Base-by-base conservation (phyloP, 2,888 invertebrate species). In the Ecliptopera silaceata region DNA sequence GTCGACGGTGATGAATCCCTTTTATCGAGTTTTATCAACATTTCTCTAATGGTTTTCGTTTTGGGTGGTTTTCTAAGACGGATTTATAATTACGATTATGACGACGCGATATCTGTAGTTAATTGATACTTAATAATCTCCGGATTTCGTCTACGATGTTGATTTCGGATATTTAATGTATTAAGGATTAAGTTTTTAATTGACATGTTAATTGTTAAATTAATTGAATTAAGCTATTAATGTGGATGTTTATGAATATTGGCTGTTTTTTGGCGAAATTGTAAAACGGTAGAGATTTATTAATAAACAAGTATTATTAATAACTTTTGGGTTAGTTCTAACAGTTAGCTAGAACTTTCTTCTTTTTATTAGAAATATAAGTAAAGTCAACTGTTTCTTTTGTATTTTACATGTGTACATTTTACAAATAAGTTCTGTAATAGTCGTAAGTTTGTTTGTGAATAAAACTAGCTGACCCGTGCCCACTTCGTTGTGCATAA, bases 41-140 rank as follows among this genome's bases (percentile, higher is more conserved):
- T 74, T 74, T 74, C 72, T 70, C 72, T 76, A 77, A 76, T 74
- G 63, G 68, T 58, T 59, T 51, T 60, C 68, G 56, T 64, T 74
- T 74, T 77, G 79, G 79, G 84, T 80, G 81, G 65, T 60, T 80
- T 60, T 69, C 57, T 54, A 59, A 68, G 66, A 74, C 63, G 65
- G 74, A 72, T 75, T n/a, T 74, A 71, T 61, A 55, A 65, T 61
- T 65, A 61, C 45, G 63, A 63, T 63, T 63, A 59, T 63, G 63
- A 63, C 63, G 72, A 74, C 61, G 69, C 66, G 64, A 58, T 75
- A 76, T 80, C 75, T 72, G 56, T 58, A 74, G 58, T 75, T 80
- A 79, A 77, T 80, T 79, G 75, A 75, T 75, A 73, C 66, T 75
- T 74, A 71, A 72, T 75, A 77, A 65, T 58, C 61, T 45, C 32